These are phyloP conservation scores for Darevskia mixta DNA, from an alignment of 2,797 vertebrate species.

Conservation along the genomic window DNA sequence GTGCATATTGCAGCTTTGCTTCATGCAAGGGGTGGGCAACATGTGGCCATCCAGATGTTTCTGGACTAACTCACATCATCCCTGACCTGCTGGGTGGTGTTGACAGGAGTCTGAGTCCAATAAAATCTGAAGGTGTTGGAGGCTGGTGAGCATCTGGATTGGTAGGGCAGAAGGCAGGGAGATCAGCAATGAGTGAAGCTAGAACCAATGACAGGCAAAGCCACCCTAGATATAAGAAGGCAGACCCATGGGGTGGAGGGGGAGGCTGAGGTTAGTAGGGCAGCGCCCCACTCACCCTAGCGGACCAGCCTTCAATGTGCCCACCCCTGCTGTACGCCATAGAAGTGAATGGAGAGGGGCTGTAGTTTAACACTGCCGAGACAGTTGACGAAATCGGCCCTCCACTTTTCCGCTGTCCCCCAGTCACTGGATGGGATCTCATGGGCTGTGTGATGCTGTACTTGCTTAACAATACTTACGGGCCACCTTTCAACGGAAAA, in stretches of 20 bases:
- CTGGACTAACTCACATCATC: not conserved
- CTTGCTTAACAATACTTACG: not conserved
- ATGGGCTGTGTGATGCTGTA: not conserved
- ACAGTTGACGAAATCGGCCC: not conserved
- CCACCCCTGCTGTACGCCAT: not conserved
- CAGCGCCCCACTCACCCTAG: too few relatives aligned
- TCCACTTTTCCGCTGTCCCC: too few relatives aligned
- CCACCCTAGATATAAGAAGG: too few relatives aligned
- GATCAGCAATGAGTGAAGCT: too few relatives aligned
- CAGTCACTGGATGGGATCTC: not conserved
- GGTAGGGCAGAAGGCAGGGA: too few relatives aligned
- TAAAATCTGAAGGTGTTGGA: too few relatives aligned
- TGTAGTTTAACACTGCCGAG: too few relatives aligned
- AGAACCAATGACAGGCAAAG: too few relatives aligned
- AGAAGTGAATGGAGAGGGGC: not conserved
- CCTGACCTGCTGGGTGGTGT: not conserved
- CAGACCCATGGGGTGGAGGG: not conserved
- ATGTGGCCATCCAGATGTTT: not conserved
- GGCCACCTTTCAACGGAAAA: not conserved
- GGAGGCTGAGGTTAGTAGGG: too few relatives aligned
- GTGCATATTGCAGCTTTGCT: not conserved
- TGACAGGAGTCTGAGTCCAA: too few relatives aligned
- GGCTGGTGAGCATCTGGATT: too few relatives aligned
- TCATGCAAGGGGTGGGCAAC: not conserved
- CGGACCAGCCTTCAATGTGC: too few relatives aligned